Conservation (phyloP, 1,140 invertebrate species). For the Euwallacea similis region DNA sequence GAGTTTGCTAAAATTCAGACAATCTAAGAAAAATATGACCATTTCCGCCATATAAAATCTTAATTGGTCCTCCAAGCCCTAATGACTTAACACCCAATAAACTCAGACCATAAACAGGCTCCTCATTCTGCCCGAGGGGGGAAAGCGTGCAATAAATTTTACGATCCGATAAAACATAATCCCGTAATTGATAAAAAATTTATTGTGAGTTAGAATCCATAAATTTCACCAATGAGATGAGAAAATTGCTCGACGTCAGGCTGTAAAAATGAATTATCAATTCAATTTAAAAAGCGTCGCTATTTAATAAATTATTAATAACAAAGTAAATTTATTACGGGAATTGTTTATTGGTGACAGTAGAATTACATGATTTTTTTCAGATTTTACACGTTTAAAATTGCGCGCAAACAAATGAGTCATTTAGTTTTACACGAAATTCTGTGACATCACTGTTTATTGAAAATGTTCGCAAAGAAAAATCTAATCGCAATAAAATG, state of each 20-base stretch:
- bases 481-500: no score
- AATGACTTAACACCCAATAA: neutral
- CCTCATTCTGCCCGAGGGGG: neutral
- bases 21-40: neutral
- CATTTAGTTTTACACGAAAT: no score
- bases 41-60: neutral
- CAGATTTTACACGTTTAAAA: no score
- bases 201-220: constrained; percentile 38
- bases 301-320: no score
- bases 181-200: constrained; percentile 38
- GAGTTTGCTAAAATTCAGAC: neutral
- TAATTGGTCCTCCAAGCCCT: no score
- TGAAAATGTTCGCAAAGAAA: no score
- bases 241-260: constrained; percentile 8
- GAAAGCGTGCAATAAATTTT: constrained; percentile 32
- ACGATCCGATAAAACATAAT: constrained; percentile 37
- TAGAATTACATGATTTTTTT: no score
- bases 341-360: no score
- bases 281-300: neutral
- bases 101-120: constrained; percentile 7
- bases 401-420: no score
- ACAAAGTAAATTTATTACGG: no score
- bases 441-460: no score
- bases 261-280: constrained; percentile 12
- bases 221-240: constrained; percentile 22